Evolutionary conservation across 2,113 vertebrate species (phyloP).

Genomic region (Australoheros scitulus): DNA sequence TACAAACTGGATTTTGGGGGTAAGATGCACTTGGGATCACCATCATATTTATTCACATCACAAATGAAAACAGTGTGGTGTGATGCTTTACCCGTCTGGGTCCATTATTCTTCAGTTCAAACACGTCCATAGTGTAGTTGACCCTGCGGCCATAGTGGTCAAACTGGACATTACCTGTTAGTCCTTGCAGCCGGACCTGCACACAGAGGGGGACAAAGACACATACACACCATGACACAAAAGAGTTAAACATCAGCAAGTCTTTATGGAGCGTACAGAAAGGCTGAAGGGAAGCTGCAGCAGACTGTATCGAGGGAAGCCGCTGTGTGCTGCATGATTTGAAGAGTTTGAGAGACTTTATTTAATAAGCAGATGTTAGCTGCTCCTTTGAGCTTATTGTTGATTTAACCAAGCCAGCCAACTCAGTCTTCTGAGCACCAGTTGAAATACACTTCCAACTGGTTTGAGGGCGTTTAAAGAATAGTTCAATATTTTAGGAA

Average conservation of each 20-base stretch:
- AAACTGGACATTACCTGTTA: conserved; percentile 98
- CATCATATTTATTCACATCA: background rate
- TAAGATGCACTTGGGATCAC: fast-evolving
- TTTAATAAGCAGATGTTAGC: background rate
- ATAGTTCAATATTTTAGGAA: conserved; percentile 5
- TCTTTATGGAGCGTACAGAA: background rate
- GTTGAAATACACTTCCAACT: background rate
- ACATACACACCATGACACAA: background rate
- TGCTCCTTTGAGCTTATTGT: conserved; percentile 6
- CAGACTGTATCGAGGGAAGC: background rate
- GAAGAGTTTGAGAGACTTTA: conserved; percentile 2
- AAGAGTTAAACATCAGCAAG: background rate
- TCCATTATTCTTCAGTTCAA: conserved; percentile 95
- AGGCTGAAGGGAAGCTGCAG: background rate
- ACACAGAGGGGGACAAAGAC: conserved; percentile 13
- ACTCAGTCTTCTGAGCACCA: background rate
- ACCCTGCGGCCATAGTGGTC: conserved; percentile 97
- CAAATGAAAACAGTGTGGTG: conserved; percentile 5
- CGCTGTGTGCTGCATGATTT: background rate
- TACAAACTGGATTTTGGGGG: background rate
- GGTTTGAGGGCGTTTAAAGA: background rate
- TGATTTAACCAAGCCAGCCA: background rate
- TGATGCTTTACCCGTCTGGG: conserved; percentile 87
- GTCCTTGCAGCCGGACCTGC: conserved; percentile 95
- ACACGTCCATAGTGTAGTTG: conserved; percentile 98